These are phyloP conservation scores for Notodonta dromedarius DNA, from an alignment of 2,888 invertebrate genomes.

Conservation along the genomic window DNA sequence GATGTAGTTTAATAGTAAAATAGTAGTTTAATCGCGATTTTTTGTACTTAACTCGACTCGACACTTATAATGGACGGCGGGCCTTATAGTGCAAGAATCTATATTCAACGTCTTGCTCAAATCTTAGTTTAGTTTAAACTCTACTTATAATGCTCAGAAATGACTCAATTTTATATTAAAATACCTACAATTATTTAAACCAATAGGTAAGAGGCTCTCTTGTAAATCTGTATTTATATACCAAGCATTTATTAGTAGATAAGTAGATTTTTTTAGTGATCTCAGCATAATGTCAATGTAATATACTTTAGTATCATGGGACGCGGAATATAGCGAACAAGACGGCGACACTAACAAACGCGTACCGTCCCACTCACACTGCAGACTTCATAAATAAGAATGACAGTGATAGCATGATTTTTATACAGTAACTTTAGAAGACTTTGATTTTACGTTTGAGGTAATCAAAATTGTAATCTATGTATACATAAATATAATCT, in stretches of 20 bases:
- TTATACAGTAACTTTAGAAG: no score
- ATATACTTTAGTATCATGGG: not conserved
- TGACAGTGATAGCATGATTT: no score
- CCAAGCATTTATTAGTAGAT: constrained; percentile 46
- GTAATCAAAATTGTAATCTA: no score
- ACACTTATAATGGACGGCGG: no score
- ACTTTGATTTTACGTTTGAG: no score
- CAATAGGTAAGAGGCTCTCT: constrained; percentile 28
- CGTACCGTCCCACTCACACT: no score
- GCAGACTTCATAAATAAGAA: no score
- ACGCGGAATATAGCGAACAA: no score
- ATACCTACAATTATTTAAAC: not conserved
- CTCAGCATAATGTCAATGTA: constrained; percentile 30
- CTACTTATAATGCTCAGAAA: constrained; percentile 21
- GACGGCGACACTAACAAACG: no score
- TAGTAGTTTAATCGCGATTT: not conserved
- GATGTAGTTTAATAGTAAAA: no score
- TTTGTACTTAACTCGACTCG: not conserved
- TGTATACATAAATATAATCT: no score
- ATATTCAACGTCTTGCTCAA: not conserved
- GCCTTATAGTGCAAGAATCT: not conserved
- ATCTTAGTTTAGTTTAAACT: not conserved
- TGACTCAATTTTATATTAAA: constrained; percentile 15
- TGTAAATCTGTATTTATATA: constrained; percentile 44
- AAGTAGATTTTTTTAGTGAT: constrained; percentile 45